Conservation (phyloP, 2,113 vertebrate species). For the Sceloporus tristichus region DNA sequence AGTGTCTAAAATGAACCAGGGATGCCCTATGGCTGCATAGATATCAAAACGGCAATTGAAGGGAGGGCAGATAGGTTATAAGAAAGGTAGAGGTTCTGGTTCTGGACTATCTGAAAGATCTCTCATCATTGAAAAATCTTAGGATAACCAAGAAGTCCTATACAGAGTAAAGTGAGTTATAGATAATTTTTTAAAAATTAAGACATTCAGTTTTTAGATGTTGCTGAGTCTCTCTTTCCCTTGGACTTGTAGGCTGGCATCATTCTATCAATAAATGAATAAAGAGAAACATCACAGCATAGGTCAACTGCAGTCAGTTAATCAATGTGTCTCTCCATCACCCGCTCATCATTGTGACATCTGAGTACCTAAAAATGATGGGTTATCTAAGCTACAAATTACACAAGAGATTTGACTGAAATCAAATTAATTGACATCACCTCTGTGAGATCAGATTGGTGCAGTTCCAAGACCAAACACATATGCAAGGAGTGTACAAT, state of each 20-base stretch:
- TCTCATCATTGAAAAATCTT: background rate
- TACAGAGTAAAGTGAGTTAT: no score
- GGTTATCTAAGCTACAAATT: conserved; percentile 44
- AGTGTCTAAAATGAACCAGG: background rate
- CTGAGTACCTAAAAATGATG: conserved; percentile 34
- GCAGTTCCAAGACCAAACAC: conserved; percentile 36
- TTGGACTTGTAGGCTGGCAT: conserved; percentile 15
- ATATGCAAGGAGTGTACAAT: background rate
- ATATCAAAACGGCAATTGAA: background rate
- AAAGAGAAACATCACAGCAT: background rate
- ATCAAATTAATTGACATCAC: conserved; percentile 42
- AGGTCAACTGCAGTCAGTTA: conserved; percentile 38
- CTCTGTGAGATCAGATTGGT: conserved; percentile 29
- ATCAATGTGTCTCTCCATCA: conserved; percentile 9
- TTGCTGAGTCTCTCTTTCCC: conserved; percentile 16
- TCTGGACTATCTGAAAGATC: background rate
- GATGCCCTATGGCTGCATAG: background rate
- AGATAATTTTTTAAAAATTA: background rate
- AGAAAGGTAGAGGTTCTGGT: background rate
- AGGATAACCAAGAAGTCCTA: background rate
- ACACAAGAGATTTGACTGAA: conserved; percentile 44
- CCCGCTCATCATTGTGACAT: conserved; percentile 13
- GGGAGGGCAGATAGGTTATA: background rate
- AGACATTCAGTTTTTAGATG: background rate
- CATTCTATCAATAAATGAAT: conserved; percentile 29